Base-by-base conservation (phyloP, 1,140 invertebrate genomes). In the Octopus sinensis region DNA sequence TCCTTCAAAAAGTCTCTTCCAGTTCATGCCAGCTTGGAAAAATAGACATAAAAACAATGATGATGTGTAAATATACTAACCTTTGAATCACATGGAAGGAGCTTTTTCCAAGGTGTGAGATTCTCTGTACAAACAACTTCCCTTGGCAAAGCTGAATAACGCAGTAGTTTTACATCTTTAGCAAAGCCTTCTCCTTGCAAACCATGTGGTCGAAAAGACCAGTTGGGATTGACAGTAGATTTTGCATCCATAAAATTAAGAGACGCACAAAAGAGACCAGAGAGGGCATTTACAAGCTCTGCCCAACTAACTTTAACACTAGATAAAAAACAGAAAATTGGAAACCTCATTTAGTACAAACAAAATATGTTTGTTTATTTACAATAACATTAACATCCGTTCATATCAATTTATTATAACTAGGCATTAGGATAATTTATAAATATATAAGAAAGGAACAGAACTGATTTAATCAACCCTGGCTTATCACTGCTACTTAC, bases 101-200 rank as follows among this genome's bases (percentile, higher is more conserved):
- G 91, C 90, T 99, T 99, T 88, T 97, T 98, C 94, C 97, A 99
- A 5, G 98, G 98, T 54, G 98, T 99, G 84, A 99, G 92, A 92
- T 99, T 99, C 92, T 99, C 97, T 30, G 98, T 99, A 88, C 98
- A 99, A 9, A 98, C 96, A 87, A 97, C 96, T 93, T 99, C 98
- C 82, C 95, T 92, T 0, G 98, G 96, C 81, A 99, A 90, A 71
- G 95, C 94, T 3, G 97, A 94, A 92, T 98, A 98, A 84, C 95
- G 92, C 71, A 96, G 80, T 76, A 85, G 85, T 17, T 85, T 78
- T 23, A 84, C 89, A 6, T 84, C 78, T 23, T 82, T 84, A 85
- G 90, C 88, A 53, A 88, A 87, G 80, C 85, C 82, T 84, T 92
- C 89, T 56, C 91, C 89, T 78, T 90, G 88, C 54, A 93, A 92